A percentile compares a stretch with the other conserved stretches of the same genome.
phyloP scores from a whole-genome alignment of 2,113 vertebrate genomes.

The Myiagra hebetior region DNA sequence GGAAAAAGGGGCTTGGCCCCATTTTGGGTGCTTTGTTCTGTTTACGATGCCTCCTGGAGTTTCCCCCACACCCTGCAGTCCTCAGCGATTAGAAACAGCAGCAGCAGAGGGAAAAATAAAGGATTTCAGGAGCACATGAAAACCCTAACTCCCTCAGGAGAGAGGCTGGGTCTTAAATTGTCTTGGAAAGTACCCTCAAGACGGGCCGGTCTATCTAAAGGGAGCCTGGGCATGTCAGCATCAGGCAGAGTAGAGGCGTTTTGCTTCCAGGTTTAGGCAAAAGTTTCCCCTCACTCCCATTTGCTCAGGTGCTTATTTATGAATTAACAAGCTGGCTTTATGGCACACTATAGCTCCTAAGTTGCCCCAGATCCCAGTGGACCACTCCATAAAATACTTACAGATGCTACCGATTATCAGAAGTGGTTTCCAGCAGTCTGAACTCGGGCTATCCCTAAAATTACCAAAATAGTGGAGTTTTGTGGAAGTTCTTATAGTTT shows the following conservation, averaged over 20 bases:
- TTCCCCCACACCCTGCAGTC: neutral
- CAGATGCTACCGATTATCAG: neutral
- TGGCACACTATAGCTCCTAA: neutral
- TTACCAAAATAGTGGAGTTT: neutral
- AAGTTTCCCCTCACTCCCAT: neutral
- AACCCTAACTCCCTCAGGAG: neutral
- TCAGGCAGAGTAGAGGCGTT: neutral
- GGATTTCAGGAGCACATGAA: neutral
- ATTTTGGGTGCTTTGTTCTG: neutral
- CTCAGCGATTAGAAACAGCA: neutral
- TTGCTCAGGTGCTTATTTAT: neutral
- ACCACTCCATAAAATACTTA: neutral
- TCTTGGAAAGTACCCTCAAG: neutral
- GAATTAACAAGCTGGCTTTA: neutral
- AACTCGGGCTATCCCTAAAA: neutral
- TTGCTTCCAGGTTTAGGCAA: neutral
- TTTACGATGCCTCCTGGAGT: neutral
- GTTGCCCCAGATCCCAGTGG: neutral
- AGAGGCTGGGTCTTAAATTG: neutral
- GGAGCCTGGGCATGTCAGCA: accelerated
- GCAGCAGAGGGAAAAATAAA: neutral
- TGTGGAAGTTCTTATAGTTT: neutral
- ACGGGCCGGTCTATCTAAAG: neutral
- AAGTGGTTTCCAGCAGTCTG: neutral
- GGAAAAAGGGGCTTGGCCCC: neutral